Evolutionary conservation across 35 echinoderm and acorn worm genomes (phyloP).

Genomic region (Eucidaris tribuloides): DNA sequence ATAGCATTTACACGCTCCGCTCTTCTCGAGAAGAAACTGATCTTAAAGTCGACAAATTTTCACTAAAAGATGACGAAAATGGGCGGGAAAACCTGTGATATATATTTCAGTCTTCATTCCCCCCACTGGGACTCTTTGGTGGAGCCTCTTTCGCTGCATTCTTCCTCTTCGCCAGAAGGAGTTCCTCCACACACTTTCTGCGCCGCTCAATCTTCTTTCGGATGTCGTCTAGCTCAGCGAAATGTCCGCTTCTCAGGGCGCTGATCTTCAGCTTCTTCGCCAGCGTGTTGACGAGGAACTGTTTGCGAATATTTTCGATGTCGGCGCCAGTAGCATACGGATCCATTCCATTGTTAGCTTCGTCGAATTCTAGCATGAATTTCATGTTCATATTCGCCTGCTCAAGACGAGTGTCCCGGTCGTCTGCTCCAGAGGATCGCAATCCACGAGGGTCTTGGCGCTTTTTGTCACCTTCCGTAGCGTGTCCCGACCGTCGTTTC

Average conservation of each 20-base stretch:
- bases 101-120: too few species aligned
- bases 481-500: background rate
- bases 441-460: too few species aligned
- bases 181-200: slow-evolving; percentile 69
- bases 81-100: too few species aligned
- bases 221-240: slow-evolving; percentile 77
- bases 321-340: slow-evolving; percentile 9
- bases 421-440: background rate
- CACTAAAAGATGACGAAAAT: too few species aligned
- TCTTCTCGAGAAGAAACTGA: too few species aligned
- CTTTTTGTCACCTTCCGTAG: background rate
- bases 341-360: background rate
- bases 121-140: too few species aligned
- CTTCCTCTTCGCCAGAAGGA: slow-evolving; percentile 24
- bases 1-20: too few species aligned
- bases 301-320: slow-evolving; percentile 60
- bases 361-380: slow-evolving; percentile 21
- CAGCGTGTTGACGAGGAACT: slow-evolving; percentile 70
- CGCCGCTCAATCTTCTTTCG: slow-evolving; percentile 85
- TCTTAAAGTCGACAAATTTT: too few species aligned
- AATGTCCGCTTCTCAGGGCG: slow-evolving; percentile 60
- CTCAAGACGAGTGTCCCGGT: too few species aligned
- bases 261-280: slow-evolving; percentile 66
- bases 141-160: too few species aligned
- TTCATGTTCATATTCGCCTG: background rate